Conservation (phyloP, 2,888 invertebrate species). For the Rhopalosiphum nymphaeae region DNA sequence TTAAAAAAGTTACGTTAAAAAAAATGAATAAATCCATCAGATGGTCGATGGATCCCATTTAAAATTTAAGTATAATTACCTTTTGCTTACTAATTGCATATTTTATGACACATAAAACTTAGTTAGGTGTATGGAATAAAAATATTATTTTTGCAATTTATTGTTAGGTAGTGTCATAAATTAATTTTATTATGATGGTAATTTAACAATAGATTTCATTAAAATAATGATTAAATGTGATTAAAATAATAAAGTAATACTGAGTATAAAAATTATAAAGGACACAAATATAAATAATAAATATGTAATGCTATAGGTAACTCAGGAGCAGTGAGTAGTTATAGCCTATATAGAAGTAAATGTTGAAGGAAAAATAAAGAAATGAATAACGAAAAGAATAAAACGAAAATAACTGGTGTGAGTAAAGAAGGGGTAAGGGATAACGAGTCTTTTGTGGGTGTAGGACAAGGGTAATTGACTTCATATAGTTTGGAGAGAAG, state of each 20-base stretch:
- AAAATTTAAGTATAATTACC: background rate
- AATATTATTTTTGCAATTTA: background rate
- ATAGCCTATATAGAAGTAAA: background rate
- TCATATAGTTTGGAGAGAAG: background rate
- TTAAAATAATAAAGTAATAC: background rate
- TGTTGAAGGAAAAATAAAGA: background rate
- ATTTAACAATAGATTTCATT: background rate
- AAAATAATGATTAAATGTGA: background rate
- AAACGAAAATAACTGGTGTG: background rate
- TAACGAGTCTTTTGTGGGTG: background rate
- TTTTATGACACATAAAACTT: background rate
- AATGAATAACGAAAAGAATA: background rate
- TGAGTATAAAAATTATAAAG: no score
- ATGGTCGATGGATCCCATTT: background rate
- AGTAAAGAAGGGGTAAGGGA: background rate
- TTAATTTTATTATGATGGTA: background rate
- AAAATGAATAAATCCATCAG: background rate
- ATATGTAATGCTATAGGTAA: no score
- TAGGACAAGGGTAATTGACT: background rate
- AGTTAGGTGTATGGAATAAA: background rate
- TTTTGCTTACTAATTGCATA: background rate
- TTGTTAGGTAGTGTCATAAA: no score
- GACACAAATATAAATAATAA: no score
- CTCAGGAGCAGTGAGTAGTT: no score
- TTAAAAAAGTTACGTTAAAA: slow-evolving; percentile 7